Evolutionary conservation across 2,888 invertebrate genomes (phyloP), one percentile per base, ranked within the genome.

Genomic region (Phaedon cochleariae): DNA sequence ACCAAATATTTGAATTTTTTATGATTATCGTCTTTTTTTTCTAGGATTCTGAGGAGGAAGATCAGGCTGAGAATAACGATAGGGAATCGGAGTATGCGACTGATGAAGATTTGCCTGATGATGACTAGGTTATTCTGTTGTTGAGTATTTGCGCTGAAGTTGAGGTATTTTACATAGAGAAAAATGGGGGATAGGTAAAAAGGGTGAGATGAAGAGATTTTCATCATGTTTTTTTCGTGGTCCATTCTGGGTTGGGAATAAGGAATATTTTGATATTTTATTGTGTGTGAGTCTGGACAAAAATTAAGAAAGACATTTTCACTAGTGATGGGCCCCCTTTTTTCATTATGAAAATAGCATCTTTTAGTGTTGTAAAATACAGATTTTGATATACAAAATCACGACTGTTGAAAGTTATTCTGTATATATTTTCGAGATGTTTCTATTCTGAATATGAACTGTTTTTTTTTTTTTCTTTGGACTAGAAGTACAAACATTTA

Each of bases 21-120:
- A 26, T 7, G 7, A 26, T 26, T 5, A 7, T 26, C 7, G 6
- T 41, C 1, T 41, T 41, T 41, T n/a, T 15, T 41, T 41, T 41
- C 26, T 7, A 41, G 72, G 96, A 96, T 79, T 96, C 97, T 54
- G 97, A 97, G 80, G 92, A 92, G 64, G 88, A 88, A 74, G 79
- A 87, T 85, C 73, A 86, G 82, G 76, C 86, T 79, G 80, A 89
- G 74, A 87, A 88, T 54, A 88, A 89, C 72, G 86, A 88, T 70
- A 88, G 87, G 64, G 89, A 89, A 76, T 90, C 90, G 67, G 90
- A 90, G 79, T 89, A 89, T 77, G 88, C 90, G 31, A 89, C 90
- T 22, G 90, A 90, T 76, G 90, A 90, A 77, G 90, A 90, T 78
- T 84, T 88, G 72, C 88, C 88, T 74, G 88, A 79, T 74, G 88